These are phyloP conservation scores for Pyrgilauda ruficollis DNA, from an alignment of 2,113 vertebrate genomes.

Conservation along the genomic window DNA sequence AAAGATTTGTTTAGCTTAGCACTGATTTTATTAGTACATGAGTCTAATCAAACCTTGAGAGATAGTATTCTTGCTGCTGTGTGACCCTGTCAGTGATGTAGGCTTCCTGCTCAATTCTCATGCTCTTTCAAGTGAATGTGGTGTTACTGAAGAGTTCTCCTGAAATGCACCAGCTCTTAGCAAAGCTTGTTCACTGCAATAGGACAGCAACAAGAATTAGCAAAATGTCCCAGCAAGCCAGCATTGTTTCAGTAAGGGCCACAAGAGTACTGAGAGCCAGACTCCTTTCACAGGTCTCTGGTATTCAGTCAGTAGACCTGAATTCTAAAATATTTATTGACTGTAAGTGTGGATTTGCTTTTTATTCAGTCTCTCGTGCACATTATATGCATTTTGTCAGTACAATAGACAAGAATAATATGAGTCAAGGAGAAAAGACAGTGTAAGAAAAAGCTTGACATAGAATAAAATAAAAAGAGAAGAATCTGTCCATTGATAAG, in stretches of 20 bases:
- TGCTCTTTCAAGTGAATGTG: not conserved
- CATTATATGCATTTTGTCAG: fast-evolving
- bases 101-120: constrained; percentile 13
- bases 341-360: not conserved
- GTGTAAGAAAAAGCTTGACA: not conserved
- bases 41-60: constrained; percentile 47
- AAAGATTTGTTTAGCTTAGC: constrained; percentile 74
- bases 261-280: not conserved
- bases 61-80: constrained; percentile 43
- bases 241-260: not conserved
- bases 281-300: not conserved
- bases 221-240: not conserved
- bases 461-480: not conserved
- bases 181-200: not conserved
- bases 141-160: not conserved
- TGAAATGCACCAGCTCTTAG: not conserved
- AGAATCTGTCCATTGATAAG: not conserved
- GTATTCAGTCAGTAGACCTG: not conserved
- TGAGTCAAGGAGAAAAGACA: not conserved
- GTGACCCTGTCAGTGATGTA: not conserved
- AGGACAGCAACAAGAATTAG: not conserved
- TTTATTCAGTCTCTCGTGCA: not conserved
- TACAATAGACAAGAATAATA: not conserved
- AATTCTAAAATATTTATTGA: not conserved
- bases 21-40: constrained; percentile 63